Conservation (phyloP, 2,113 vertebrate genomes). For the Anolis carolinensis region DNA sequence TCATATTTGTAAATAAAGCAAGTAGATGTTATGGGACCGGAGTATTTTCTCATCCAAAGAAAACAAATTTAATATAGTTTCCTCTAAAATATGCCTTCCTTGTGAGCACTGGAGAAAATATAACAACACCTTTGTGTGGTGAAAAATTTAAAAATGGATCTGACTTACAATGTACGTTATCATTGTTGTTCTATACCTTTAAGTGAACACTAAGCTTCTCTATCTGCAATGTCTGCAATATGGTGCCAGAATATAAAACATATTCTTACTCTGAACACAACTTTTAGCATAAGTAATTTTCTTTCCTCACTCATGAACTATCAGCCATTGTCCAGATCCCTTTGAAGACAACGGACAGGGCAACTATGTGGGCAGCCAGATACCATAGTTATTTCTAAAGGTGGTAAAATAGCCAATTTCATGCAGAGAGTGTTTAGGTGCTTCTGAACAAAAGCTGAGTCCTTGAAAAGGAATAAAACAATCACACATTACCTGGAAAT, state of each 20-base stretch:
- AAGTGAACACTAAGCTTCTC: background rate
- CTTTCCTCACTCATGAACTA: background rate
- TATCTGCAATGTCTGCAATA: background rate
- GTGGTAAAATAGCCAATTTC: background rate
- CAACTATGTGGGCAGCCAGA: background rate
- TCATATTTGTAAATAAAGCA: background rate
- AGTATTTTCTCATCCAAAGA: background rate
- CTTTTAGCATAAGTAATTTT: background rate
- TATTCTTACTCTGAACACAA: background rate
- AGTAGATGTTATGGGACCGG: background rate
- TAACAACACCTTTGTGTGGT: background rate
- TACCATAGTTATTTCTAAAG: background rate
- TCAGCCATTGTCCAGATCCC: conserved; percentile 8
- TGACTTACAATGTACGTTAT: background rate
- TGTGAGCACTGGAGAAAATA: background rate
- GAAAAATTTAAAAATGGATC: background rate
- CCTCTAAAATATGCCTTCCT: background rate
- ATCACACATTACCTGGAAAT: background rate
- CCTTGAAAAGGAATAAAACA: background rate
- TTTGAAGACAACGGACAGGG: background rate
- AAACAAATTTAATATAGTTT: background rate
- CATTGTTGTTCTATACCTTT: no score
- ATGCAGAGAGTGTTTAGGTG: background rate
- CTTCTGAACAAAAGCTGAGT: background rate
- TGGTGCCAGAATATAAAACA: background rate